A percentile compares a stretch with the other conserved stretches of the same genome.
These are phyloP conservation scores for Plectrocnemia conspersa DNA, from an alignment of 1,140 invertebrate genomes.

Conservation along the genomic window DNA sequence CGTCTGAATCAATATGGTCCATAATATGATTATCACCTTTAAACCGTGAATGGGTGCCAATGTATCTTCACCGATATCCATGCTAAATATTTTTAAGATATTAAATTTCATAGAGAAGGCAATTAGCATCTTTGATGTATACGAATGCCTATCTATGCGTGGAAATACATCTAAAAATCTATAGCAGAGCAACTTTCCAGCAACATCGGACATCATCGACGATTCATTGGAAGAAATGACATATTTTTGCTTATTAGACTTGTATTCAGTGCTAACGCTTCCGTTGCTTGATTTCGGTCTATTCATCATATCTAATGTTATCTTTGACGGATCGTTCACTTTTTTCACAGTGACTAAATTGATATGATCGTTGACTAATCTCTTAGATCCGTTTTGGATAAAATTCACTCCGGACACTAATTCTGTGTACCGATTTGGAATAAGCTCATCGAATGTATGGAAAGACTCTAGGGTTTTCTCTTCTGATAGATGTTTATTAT, in stretches of 20 bases:
- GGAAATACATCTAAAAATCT: slow-evolving; percentile 13
- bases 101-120: slow-evolving; percentile 36
- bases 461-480: slow-evolving; percentile 22
- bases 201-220: slow-evolving; percentile 5
- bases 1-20: slow-evolving; percentile 46
- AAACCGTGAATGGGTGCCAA: slow-evolving; percentile 45
- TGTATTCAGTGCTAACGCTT: too few relatives aligned
- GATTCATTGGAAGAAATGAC: slow-evolving; percentile 13
- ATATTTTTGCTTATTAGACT: slow-evolving; percentile 23
- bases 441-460: slow-evolving; percentile 25
- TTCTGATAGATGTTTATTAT: slow-evolving; percentile 14
- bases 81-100: slow-evolving; percentile 33
- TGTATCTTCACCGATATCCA: slow-evolving; percentile 41
- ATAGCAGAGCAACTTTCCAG: slow-evolving; percentile 4
- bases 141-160: slow-evolving; percentile 18
- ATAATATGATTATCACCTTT: slow-evolving; percentile 43
- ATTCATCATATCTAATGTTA: slow-evolving; percentile 26
- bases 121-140: slow-evolving; percentile 21
- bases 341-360: slow-evolving; percentile 29
- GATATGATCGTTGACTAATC: slow-evolving; percentile 13
- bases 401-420: slow-evolving; percentile 23
- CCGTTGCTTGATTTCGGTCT: too few relatives aligned
- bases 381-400: slow-evolving; percentile 21
- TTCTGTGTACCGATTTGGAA: slow-evolving; percentile 30
- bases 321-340: slow-evolving; percentile 16